Conservation (phyloP, 2,113 vertebrate species). For the Taurulus bubalis region DNA sequence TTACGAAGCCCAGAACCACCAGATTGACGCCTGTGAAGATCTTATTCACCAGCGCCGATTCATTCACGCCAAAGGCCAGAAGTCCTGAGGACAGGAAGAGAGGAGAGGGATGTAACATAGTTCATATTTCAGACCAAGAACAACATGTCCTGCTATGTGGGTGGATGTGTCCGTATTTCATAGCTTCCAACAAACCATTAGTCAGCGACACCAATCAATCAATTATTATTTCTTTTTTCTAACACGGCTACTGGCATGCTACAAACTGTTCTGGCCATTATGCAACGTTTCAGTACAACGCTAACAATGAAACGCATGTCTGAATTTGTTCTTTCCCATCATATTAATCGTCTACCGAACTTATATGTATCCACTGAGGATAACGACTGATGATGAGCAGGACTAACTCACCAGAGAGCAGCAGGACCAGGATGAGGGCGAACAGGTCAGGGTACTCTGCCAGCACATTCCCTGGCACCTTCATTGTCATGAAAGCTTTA, state of each 20-base stretch:
- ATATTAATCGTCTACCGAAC: neutral
- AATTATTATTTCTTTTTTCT: slow-evolving; percentile 1
- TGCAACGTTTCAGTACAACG: slow-evolving; percentile 7
- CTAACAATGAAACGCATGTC: neutral
- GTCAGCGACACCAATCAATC: slow-evolving; percentile 38
- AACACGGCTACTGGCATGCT: slow-evolving; percentile 43
- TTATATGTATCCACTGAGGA: neutral
- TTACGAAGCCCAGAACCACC: slow-evolving; percentile 91
- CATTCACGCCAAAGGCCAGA: slow-evolving; percentile 93
- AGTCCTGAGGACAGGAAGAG: slow-evolving; percentile 81
- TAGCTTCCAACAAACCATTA: slow-evolving; percentile 33
- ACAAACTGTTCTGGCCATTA: slow-evolving; percentile 20
- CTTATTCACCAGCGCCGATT: slow-evolving; percentile 95
- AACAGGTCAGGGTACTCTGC: slow-evolving; percentile 93
- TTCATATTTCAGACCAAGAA: slow-evolving; percentile 35
- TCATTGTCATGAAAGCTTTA: slow-evolving; percentile 80
- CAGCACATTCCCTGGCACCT: slow-evolving; percentile 84
- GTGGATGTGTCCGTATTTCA: slow-evolving; percentile 48
- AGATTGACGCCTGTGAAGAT: slow-evolving; percentile 94
- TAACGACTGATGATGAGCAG: neutral
- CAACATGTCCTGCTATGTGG: slow-evolving; percentile 53
- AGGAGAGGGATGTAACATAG: neutral
- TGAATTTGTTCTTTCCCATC: neutral
- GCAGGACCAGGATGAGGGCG: slow-evolving; percentile 88
- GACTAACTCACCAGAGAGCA: slow-evolving; percentile 89